Conservation (phyloP, 2,888 invertebrate genomes). For the Spatulosminthurus flaviceps region DNA sequence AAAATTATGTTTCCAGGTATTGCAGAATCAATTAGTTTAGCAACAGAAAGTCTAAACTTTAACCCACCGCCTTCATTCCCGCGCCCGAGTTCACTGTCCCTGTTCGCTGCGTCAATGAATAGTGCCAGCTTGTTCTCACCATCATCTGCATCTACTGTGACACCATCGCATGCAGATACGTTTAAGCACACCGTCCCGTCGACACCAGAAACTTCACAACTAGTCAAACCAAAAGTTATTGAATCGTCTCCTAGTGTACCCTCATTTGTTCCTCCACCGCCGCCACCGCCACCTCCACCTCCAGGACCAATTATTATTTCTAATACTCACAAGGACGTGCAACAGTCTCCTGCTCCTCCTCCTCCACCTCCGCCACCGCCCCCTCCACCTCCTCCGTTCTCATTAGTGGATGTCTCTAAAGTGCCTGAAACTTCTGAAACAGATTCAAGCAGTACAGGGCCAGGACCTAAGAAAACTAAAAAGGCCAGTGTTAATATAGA, state of each 20-base stretch:
- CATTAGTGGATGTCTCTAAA: neutral
- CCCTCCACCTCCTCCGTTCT: conserved; percentile 31
- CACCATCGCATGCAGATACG: neutral
- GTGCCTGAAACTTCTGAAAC: neutral
- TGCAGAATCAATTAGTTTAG: conserved; percentile 51
- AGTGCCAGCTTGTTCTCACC: neutral
- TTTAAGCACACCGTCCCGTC: neutral
- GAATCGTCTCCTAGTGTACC: neutral
- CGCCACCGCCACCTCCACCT: conserved; percentile 27
- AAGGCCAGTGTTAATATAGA: conserved; percentile 40
- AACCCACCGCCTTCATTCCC: neutral
- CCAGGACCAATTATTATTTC: conserved; percentile 4
- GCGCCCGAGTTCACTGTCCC: neutral
- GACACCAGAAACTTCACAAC: neutral
- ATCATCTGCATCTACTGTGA: neutral
- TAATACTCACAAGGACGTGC: neutral
- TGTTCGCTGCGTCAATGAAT: conserved; percentile 1
- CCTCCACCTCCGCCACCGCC: conserved; percentile 46
- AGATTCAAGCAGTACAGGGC: neutral
- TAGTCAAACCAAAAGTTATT: neutral
- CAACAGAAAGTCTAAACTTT: conserved; percentile 9
- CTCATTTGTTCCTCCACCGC: conserved; percentile 3
- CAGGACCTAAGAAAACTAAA: conserved; percentile 2
- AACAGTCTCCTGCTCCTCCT: conserved; percentile 40
- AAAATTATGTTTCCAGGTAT: conserved; percentile 50